Evolutionary conservation across 2,113 vertebrate genomes (phyloP).

Genomic region (Leptodactylus fuscus): DNA sequence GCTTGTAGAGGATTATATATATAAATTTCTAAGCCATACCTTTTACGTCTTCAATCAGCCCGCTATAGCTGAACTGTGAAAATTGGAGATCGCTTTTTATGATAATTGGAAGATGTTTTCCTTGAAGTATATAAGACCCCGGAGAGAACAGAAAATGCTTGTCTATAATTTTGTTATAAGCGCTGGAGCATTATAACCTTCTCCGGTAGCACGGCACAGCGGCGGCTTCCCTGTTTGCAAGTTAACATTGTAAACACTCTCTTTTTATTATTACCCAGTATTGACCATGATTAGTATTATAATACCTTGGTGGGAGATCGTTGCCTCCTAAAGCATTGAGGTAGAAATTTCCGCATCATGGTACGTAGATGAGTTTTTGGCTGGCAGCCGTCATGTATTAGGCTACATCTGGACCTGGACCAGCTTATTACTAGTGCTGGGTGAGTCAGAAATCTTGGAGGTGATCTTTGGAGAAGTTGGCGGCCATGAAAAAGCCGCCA

Average conservation of each 20-base stretch:
- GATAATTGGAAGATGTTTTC: conserved; percentile 77
- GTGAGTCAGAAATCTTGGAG: not conserved
- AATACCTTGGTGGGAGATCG: not conserved
- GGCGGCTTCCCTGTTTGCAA: conserved; percentile 37
- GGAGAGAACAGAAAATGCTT: conserved; percentile 72
- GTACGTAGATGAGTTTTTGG: conserved; percentile 2
- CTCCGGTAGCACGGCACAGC: conserved; percentile 26
- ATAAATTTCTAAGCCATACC: conserved; percentile 70
- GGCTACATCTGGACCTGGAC: not conserved
- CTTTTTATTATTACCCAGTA: conserved; percentile 43
- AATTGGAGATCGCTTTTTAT: conserved; percentile 74
- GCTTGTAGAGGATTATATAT: conserved; percentile 71
- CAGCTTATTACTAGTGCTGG: conserved; percentile 15
- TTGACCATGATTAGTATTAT: conserved; percentile 49
- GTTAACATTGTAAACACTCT: conserved; percentile 42
- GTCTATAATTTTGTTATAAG: conserved; percentile 76
- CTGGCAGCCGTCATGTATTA: not conserved
- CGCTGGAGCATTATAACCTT: conserved; percentile 71
- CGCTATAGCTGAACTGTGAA: conserved; percentile 76
- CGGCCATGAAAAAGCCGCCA: conserved; percentile 16
- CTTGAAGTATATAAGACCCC: conserved; percentile 72
- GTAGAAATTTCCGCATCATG: conserved; percentile 24
- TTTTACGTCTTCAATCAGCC: conserved; percentile 73
- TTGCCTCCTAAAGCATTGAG: conserved; percentile 13
- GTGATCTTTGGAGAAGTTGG: not conserved